Evolutionary conservation across 2,888 invertebrate genomes (phyloP), one percentile per base, ranked within the genome.

Genomic region (Chesias legatella): DNA sequence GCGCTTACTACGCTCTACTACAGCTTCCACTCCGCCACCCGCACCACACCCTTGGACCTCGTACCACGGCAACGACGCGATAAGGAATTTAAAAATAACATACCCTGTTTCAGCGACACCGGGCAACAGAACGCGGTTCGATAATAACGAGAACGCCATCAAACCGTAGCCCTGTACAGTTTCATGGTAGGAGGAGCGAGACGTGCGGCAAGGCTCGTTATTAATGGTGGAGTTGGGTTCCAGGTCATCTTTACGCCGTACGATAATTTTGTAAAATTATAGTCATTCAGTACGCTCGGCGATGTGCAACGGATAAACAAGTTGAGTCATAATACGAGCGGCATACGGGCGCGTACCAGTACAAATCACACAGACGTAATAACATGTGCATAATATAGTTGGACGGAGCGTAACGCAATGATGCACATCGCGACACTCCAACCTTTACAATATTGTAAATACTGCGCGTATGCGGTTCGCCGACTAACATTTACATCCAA

Each of bases 1-100:
- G 58, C 62, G 60, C 63, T 74, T 79, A 79, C 80, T 81, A 80
- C 79, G 78, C 71, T 72, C 60, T 75, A 80, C 79, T 74, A 76
- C 78, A 78, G 67, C 72, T 78, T 75, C 60, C 65, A 49, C 63
- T 67, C 63, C 61, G 53, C 65, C 33, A 47, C 51, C 58, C 61
- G 60, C 63, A 62, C 58, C 61, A 60, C 63, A 62, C 60, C 64
- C 63, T 58, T 47, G 51, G 48, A 55, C 67, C 54, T 54, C 58
- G 61, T 68, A 71, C 67, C 58, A 69, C 44, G 63, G 51, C 48
- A 43, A 21, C 37, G 31, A 26, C 36, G 11, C 10, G 8, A 26
- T 37, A 30, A 39, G 35, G 22, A 42, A 37, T 51, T 26, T 35
- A 26, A 38, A 44, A 43, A 50, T 31, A 43, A 34, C 30, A 33